Conservation (phyloP, 2,888 invertebrate species). For the Altica lythri region DNA sequence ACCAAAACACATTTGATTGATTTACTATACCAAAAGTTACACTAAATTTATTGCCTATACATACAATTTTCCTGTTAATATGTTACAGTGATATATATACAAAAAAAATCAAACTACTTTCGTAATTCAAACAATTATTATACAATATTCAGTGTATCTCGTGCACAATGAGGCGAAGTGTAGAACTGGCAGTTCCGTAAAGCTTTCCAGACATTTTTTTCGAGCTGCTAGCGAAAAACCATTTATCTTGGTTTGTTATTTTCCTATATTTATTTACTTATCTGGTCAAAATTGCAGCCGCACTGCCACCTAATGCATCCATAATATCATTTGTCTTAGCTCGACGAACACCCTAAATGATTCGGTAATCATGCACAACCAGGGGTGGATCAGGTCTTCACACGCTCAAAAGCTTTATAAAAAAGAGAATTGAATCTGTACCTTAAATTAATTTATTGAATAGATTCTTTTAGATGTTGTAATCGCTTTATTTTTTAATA, state of each 20-base stretch:
- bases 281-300: slow-evolving; percentile 50
- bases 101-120: no score
- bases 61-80: no score
- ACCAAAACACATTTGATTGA: no score
- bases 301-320: slow-evolving; percentile 52
- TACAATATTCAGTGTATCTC: slow-evolving; percentile 40
- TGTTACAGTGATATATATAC: no score
- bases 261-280: slow-evolving; percentile 51
- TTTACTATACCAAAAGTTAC: no score
- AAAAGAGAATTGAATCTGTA: no score
- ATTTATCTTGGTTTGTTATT: slow-evolving; percentile 56
- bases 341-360: slow-evolving; percentile 45
- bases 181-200: slow-evolving; percentile 39
- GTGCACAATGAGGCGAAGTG: slow-evolving; percentile 44
- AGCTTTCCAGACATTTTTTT: slow-evolving; percentile 50
- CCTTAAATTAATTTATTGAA: no score
- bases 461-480: no score
- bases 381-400: slow-evolving; percentile 22
- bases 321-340: slow-evolving; percentile 54
- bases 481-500: no score
- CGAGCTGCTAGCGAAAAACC: slow-evolving; percentile 47
- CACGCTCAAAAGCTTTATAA: no score
- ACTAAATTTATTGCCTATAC: no score
- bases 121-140: no score
- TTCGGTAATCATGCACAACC: slow-evolving; percentile 29